Evolutionary conservation across 2,797 vertebrate genomes (phyloP).

Genomic region (Botia almorhae): DNA sequence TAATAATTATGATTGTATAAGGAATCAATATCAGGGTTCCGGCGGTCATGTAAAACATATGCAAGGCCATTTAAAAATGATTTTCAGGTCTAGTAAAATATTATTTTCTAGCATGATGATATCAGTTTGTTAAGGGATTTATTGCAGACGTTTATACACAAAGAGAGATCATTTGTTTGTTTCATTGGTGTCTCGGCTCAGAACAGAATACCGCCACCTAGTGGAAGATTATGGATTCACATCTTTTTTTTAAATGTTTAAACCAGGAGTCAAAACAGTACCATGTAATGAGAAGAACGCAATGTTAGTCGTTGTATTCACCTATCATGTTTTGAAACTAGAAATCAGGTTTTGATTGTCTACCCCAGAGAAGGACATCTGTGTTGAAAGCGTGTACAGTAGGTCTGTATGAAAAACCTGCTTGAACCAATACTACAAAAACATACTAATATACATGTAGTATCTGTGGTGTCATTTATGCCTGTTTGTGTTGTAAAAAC

Average conservation of each 20-base stretch:
- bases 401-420: constrained; percentile 62
- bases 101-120: too few species aligned
- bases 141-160: too few species aligned
- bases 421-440: constrained; percentile 50
- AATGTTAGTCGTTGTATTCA: neutral
- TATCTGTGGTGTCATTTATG: constrained; percentile 19
- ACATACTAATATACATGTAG: constrained; percentile 29
- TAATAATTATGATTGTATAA: neutral
- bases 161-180: neutral
- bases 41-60: neutral
- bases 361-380: constrained; percentile 55
- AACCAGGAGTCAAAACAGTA: neutral
- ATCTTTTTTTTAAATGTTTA: neutral
- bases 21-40: neutral
- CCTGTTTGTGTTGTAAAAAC: constrained; percentile 38
- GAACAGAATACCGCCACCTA: neutral
- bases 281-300: neutral
- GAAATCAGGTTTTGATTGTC: constrained; percentile 57
- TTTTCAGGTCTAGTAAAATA: too few species aligned
- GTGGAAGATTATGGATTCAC: neutral
- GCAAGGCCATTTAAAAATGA: too few species aligned
- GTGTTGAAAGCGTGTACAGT: constrained; percentile 42
- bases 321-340: neutral
- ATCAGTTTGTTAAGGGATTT: too few species aligned
- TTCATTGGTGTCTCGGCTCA: neutral